A percentile compares a stretch with the other conserved stretches of the same genome.
Evolutionary conservation across 2,888 invertebrate species (phyloP).

Genomic region (Eupithecia subumbrata): DNA sequence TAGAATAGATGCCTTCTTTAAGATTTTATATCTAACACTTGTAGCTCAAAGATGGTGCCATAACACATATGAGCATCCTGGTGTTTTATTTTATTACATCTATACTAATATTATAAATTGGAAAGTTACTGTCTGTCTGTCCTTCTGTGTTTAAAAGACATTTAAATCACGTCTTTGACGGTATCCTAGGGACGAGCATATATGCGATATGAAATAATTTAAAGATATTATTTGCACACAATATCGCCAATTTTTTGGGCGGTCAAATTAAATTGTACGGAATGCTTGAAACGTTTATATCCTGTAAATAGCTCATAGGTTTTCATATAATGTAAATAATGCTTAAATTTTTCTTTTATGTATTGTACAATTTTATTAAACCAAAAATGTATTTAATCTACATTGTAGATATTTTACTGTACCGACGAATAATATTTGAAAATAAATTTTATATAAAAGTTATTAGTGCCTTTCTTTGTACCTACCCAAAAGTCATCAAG

Average conservation of each 20-base stretch:
- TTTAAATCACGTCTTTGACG: too few relatives aligned
- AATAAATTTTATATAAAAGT: constrained; percentile 58
- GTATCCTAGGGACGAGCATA: too few relatives aligned
- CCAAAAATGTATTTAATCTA: constrained; percentile 15
- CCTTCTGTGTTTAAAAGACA: too few relatives aligned
- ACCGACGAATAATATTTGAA: constrained; percentile 53
- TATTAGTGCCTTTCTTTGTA: neutral
- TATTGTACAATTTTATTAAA: constrained; percentile 57
- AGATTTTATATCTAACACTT: neutral
- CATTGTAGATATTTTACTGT: constrained; percentile 33
- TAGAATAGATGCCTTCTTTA: neutral
- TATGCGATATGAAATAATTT: neutral
- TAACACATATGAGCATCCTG: neutral
- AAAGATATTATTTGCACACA: neutral
- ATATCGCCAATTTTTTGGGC: neutral
- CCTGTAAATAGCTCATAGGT: constrained; percentile 22
- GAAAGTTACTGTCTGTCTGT: too few relatives aligned
- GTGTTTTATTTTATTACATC: neutral
- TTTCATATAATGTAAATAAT: constrained; percentile 28
- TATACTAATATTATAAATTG: too few relatives aligned
- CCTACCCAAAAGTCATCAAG: neutral
- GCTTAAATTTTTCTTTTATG: constrained; percentile 47
- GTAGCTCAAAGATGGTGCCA: neutral
- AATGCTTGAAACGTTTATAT: constrained; percentile 22
- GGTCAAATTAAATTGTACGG: neutral